These are phyloP conservation scores for Cetoscarus ocellatus DNA, from an alignment of 2,797 vertebrate species.

Conservation along the genomic window DNA sequence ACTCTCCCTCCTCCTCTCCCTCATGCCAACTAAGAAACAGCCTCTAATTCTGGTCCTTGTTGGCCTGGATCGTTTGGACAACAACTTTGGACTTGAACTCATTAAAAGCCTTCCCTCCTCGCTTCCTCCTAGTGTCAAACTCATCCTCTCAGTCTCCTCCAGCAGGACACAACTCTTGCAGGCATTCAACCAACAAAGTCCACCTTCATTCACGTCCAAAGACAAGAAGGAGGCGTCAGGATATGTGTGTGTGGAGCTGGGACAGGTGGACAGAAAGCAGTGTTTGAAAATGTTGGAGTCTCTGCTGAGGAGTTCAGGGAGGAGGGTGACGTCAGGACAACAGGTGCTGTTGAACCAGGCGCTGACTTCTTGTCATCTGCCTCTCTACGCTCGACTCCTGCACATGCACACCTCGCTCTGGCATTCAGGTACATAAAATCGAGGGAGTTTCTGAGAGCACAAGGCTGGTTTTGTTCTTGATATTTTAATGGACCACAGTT, in stretches of 20 bases:
- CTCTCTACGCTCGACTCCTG: conserved; percentile 82
- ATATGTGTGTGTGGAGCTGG: conserved; percentile 63
- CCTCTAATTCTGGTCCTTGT: conserved; percentile 82
- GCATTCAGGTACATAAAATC: conserved; percentile 76
- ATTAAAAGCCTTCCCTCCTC: conserved; percentile 76
- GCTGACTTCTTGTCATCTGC: conserved; percentile 75
- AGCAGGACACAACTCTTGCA: conserved; percentile 60
- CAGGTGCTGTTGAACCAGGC: conserved; percentile 85
- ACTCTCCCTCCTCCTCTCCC: conserved; percentile 73
- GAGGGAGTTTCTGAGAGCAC: neutral
- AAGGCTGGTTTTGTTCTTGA: neutral
- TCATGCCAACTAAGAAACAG: conserved; percentile 61
- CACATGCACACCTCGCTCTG: conserved; percentile 77
- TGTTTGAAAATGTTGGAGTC: conserved; percentile 74
- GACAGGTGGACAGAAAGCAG: conserved; percentile 69
- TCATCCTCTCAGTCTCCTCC: conserved; percentile 77
- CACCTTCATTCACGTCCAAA: neutral
- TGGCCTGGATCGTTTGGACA: conserved; percentile 79
- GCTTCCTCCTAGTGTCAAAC: conserved; percentile 78
- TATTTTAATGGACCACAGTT: no score
- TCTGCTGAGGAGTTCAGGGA: conserved; percentile 71
- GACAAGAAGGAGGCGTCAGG: conserved; percentile 16
- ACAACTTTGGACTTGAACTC: conserved; percentile 38
- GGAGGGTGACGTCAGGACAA: conserved; percentile 88
- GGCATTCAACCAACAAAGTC: conserved; percentile 57